Percentiles rank a stretch among this genome's conserved stretches.
Evolutionary conservation across 2,888 invertebrate species (phyloP).

Genomic region (Polyommatus icarus): DNA sequence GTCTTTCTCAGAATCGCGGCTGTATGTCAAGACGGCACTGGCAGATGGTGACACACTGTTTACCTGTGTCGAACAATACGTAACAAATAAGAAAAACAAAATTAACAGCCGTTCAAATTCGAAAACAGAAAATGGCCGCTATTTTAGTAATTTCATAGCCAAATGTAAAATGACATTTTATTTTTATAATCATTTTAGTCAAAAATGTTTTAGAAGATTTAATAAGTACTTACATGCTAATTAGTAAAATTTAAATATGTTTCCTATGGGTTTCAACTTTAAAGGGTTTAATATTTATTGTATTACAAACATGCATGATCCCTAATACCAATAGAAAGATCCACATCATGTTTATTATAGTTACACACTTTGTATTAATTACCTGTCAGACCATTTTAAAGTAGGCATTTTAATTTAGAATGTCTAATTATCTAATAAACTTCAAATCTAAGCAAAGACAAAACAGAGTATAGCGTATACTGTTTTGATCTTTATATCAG

Average conservation of each 20-base stretch:
- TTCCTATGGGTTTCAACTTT: not conserved
- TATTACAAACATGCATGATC: not conserved
- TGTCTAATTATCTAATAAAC: no score
- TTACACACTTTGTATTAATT: no score
- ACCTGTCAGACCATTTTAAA: no score
- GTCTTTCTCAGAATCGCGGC: constrained; percentile 2
- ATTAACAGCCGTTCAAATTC: not conserved
- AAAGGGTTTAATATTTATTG: not conserved
- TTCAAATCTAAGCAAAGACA: no score
- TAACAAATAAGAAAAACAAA: constrained; percentile 13
- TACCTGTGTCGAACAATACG: constrained; percentile 39
- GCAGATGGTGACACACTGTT: constrained; percentile 45
- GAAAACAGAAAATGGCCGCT: not conserved
- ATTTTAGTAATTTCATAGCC: not conserved
- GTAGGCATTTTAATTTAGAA: no score
- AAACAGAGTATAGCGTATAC: no score
- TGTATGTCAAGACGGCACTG: constrained; percentile 51
- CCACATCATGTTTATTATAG: no score
- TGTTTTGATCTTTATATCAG: no score
- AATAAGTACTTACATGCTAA: not conserved
- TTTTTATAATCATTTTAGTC: not conserved
- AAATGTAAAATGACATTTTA: not conserved
- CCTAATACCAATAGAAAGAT: no score
- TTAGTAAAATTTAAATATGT: not conserved
- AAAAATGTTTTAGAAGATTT: not conserved